phyloP scores from a whole-genome alignment of 1,140 invertebrate species.

The Phthorimaea operculella region DNA sequence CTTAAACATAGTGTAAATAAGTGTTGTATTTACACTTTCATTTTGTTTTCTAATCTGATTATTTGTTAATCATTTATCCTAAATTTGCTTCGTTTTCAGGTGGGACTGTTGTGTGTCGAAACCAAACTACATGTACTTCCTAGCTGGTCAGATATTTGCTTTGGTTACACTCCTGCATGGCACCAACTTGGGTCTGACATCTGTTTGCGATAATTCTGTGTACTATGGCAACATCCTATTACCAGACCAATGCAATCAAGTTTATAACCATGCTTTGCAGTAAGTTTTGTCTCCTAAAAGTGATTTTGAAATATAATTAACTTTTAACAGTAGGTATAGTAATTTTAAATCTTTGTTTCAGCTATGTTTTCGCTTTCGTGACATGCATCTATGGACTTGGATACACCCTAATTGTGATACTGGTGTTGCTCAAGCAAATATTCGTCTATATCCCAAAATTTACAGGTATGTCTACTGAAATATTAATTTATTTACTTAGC shows the following conservation, averaged over 20 bases:
- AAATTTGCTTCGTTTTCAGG: slow-evolving; percentile 61
- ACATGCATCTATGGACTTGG: slow-evolving; percentile 46
- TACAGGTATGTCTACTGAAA: no score
- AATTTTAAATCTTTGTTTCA: slow-evolving; percentile 28
- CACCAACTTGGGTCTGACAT: slow-evolving; percentile 77
- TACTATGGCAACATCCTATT: slow-evolving; percentile 72
- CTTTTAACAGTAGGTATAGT: neutral
- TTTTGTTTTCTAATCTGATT: no score
- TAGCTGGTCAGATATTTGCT: slow-evolving; percentile 70
- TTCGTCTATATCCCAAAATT: slow-evolving; percentile 51
- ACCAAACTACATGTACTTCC: slow-evolving; percentile 73
- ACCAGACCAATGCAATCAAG: slow-evolving; percentile 78
- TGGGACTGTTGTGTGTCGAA: slow-evolving; percentile 77
- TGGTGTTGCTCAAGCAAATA: slow-evolving; percentile 47
- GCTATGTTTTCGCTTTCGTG: slow-evolving; percentile 42
- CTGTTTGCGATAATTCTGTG: slow-evolving; percentile 76
- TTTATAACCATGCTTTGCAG: slow-evolving; percentile 55
- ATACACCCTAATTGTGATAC: slow-evolving; percentile 35
- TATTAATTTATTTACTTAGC: neutral
- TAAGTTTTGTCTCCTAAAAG: no score
- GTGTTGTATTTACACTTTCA: no score
- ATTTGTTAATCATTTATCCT: no score
- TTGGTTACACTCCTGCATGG: slow-evolving; percentile 72
- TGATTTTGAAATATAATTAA: no score
- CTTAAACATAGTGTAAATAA: no score